These are phyloP conservation scores for Drosophila trichaetosa DNA, from an alignment of 2,888 invertebrate genomes.

Conservation along the genomic window DNA sequence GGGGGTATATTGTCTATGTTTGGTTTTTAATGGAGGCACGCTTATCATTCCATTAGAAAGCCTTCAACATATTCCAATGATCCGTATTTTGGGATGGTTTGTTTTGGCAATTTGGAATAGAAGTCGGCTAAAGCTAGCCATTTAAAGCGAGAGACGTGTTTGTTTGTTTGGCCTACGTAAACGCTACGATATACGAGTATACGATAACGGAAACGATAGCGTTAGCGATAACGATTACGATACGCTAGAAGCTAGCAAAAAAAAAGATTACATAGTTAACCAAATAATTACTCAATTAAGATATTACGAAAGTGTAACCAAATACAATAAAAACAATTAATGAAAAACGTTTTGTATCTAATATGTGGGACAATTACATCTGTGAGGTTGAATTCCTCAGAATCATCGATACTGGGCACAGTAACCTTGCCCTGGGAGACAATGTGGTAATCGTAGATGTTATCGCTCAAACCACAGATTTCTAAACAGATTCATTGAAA, in stretches of 20 bases:
- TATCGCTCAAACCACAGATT: slow-evolving; percentile 90
- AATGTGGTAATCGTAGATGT: slow-evolving; percentile 94
- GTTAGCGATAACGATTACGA: slow-evolving; percentile 40
- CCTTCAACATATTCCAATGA: slow-evolving; percentile 66
- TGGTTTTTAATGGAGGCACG: slow-evolving; percentile 11
- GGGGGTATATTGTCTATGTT: background rate
- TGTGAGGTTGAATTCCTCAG: slow-evolving; percentile 93
- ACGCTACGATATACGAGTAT: slow-evolving; percentile 65
- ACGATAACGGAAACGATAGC: slow-evolving; percentile 50
- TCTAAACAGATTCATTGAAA: slow-evolving; percentile 71
- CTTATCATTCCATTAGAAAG: slow-evolving; percentile 32
- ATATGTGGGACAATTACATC: slow-evolving; percentile 88
- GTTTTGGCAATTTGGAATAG: slow-evolving; percentile 62
- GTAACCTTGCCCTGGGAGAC: slow-evolving; percentile 97
- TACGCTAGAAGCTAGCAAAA: slow-evolving; percentile 52
- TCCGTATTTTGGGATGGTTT: slow-evolving; percentile 69
- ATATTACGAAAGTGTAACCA: slow-evolving; percentile 44
- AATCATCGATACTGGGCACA: slow-evolving; percentile 96
- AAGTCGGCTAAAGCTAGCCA: slow-evolving; percentile 63
- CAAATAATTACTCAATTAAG: slow-evolving; percentile 64
- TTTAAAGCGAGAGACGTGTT: slow-evolving; percentile 54
- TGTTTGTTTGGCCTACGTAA: slow-evolving; percentile 61
- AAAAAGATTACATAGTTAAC: slow-evolving; percentile 45
- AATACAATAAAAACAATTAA: slow-evolving; percentile 36
- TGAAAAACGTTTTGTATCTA: slow-evolving; percentile 38